Conservation (phyloP, 2,888 invertebrate species). For the Bursaphelenchus okinawaensis region DNA sequence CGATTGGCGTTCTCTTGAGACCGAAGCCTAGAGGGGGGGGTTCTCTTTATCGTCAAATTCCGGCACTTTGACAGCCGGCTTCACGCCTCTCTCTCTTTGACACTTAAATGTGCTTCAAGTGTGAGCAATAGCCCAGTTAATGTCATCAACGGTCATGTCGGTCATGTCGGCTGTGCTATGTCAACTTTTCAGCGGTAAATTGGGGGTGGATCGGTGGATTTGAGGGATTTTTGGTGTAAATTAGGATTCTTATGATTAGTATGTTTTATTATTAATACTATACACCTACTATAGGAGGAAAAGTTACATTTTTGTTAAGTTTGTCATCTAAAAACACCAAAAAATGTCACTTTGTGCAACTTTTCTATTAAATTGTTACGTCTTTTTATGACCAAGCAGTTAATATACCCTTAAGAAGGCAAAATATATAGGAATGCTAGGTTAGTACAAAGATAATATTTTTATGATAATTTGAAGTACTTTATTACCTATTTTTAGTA, state of each 20-base stretch:
- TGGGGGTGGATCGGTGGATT: not conserved
- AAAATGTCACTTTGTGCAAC: too few relatives aligned
- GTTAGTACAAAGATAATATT: not conserved
- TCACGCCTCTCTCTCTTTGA: not conserved
- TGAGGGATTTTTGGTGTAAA: too few relatives aligned
- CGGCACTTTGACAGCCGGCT: not conserved
- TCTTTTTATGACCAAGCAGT: too few relatives aligned
- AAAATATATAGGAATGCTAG: too few relatives aligned
- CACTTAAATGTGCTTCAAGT: not conserved
- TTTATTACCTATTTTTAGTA: slow-evolving; percentile 35
- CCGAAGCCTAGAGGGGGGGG: not conserved
- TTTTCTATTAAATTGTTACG: too few relatives aligned
- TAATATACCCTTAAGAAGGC: too few relatives aligned
- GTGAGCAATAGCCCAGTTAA: not conserved
- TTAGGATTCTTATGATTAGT: too few relatives aligned
- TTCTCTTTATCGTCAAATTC: not conserved
- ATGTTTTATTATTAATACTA: too few relatives aligned
- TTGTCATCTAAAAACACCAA: too few relatives aligned
- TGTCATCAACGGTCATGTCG: slow-evolving; percentile 34
- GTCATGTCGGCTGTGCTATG: slow-evolving; percentile 47
- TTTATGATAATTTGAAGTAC: not conserved
- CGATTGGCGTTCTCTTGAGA: not conserved
- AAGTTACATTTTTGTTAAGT: too few relatives aligned
- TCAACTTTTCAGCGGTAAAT: slow-evolving; percentile 45
- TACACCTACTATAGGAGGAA: too few relatives aligned